Evolutionary conservation across 2,797 vertebrate genomes (phyloP).

Genomic region (Cyprinodon diabolis): DNA sequence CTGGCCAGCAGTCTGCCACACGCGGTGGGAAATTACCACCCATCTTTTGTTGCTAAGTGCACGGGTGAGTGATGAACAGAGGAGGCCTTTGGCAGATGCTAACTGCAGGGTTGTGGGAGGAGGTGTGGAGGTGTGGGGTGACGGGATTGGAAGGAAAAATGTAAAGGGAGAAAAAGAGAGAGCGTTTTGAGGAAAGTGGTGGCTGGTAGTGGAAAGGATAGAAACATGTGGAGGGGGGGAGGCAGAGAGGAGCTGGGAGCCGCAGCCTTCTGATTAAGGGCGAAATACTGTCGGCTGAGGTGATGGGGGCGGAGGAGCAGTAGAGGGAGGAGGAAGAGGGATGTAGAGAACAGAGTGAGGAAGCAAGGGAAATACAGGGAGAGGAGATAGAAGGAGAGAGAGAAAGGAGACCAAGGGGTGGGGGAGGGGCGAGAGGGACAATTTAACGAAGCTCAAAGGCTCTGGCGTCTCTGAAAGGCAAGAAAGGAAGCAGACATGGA

Average conservation of each 20-base stretch:
- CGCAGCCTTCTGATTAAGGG: constrained; percentile 81
- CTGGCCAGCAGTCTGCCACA: constrained; percentile 57
- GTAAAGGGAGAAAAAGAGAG: constrained; percentile 56
- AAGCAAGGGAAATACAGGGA: constrained; percentile 49
- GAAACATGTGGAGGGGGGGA: constrained; percentile 35
- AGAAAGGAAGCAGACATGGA: constrained; percentile 65
- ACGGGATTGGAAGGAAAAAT: constrained; percentile 30
- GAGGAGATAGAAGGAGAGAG: constrained; percentile 49
- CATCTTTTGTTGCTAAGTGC: constrained; percentile 83
- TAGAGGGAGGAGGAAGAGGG: constrained; percentile 35
- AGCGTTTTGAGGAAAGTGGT: constrained; percentile 51
- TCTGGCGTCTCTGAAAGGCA: constrained; percentile 69
- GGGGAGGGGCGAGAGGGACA: constrained; percentile 73
- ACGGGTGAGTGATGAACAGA: constrained; percentile 81
- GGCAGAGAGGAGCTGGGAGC: constrained; percentile 54
- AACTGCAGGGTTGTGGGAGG: constrained; percentile 80
- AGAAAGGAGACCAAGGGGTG: constrained; percentile 37
- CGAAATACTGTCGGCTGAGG: constrained; percentile 72
- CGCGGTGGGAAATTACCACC: constrained; percentile 76
- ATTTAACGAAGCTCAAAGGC: constrained; percentile 80
- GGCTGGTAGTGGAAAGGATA: constrained; percentile 64
- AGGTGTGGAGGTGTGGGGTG: constrained; percentile 28
- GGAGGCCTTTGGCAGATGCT: constrained; percentile 81
- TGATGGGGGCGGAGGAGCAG: constrained; percentile 41
- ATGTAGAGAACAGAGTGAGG: constrained; percentile 58